Base-by-base conservation (phyloP, 53 echinoderm and acorn worm species). In the Stichopus horrens region DNA sequence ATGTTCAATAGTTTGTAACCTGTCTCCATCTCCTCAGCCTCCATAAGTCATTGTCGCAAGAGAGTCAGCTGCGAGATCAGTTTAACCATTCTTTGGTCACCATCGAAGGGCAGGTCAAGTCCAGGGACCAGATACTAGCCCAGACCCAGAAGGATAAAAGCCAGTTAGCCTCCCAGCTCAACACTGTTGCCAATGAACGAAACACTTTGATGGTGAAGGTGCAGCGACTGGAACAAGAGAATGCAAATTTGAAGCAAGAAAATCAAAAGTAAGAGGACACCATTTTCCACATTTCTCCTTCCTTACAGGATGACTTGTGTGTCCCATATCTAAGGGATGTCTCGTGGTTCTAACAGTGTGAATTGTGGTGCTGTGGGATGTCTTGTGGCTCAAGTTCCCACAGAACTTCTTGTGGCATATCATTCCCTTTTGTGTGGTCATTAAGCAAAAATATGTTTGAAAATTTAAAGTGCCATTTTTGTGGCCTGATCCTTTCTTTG, bases 41-140 rank as follows among this genome's bases (percentile, higher is more conserved):
- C 21, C 98, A 97, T 89, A 95, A 97, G 90, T 97, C 98, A 6
- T 86, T 97, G 19, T 95, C 98, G 20, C 98, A 97, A 74, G 98
- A 97, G 67, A 92, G 89, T 18, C 88, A 91, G 37, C 90, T 95
- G 6, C 88, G 98, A 54, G 98, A 97, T 79, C 94, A 95, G 76
- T 97, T 97, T 88, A 97, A 97, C 94, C 93, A 88, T 88, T 95
- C 95, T 57, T 88, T 97, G 21, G 93, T 93, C 53, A 91, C 67
- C 83, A 92, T 95, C 19, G 92, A 95, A 86, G 95, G 93, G 63
- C 93, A 95, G 77, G 95, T 95, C 52, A 95, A 94, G 91, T 92
- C 90, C 10, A 88, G 95, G 82, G 95, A 95, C 55, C 86, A 95
- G 68, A 89, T 94, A 19, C 88, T 97, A 54, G 91, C 93, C 86